Evolutionary conservation across 2,797 vertebrate genomes (phyloP).

Genomic region (Platyrinchus mystaceus): DNA sequence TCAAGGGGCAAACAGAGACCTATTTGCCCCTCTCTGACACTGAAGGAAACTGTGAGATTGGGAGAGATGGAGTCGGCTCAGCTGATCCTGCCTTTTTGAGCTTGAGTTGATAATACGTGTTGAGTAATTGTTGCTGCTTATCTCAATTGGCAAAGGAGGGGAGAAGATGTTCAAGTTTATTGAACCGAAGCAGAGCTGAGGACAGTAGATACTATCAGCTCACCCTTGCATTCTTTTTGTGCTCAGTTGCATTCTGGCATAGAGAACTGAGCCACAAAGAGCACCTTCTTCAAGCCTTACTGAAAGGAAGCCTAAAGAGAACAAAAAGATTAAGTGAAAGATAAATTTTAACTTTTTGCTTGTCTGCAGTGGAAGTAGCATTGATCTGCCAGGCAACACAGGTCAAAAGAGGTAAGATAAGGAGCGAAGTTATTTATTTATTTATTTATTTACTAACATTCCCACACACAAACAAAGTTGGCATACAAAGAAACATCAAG

Average conservation of each 20-base stretch:
- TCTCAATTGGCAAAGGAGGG: conserved; percentile 14
- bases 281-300: not conserved
- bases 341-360: conserved; percentile 2
- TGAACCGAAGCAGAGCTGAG: conserved; percentile 20
- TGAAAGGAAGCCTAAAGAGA: not conserved
- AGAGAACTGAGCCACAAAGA: not conserved
- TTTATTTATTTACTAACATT: not conserved
- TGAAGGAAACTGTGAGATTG: not conserved
- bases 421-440: not conserved
- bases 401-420: not conserved
- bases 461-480: not conserved
- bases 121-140: conserved; percentile 51
- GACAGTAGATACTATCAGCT: conserved; percentile 12
- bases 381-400: not conserved
- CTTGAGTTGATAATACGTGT: not conserved
- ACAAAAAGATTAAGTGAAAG: not conserved
- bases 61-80: not conserved
- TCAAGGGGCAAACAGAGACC: not conserved
- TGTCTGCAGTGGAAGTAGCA: not conserved
- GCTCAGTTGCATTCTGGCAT: not conserved
- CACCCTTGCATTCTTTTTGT: not conserved
- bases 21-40: not conserved
- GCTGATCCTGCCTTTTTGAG: not conserved
- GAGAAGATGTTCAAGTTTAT: conserved; percentile 29
- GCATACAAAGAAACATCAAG: not conserved